These are phyloP conservation scores for Sapajus apella DNA, from an alignment of 2,113 vertebrate species.

Conservation along the genomic window DNA sequence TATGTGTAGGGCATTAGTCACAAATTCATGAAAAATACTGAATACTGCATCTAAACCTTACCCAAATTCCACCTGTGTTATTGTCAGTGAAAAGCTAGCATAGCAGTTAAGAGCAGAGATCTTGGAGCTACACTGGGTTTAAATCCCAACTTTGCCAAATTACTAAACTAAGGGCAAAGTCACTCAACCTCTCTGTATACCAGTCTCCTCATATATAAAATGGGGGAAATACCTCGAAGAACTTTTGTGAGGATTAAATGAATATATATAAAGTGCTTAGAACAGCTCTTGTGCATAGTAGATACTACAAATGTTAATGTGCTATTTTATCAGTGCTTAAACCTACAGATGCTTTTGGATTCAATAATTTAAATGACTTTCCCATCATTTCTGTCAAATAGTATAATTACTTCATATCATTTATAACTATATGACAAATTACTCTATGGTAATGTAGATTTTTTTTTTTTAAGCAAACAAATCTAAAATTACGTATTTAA, in stretches of 20 bases:
- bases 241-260: neutral
- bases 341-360: neutral
- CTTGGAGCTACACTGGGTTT: neutral
- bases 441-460: neutral
- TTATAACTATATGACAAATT: neutral
- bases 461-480: neutral
- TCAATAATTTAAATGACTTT: slow-evolving; percentile 21
- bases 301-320: neutral
- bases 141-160: neutral
- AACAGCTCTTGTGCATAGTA: neutral
- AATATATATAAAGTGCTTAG: neutral
- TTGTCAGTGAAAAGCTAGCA: neutral
- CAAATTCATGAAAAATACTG: neutral
- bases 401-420: neutral
- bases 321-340: neutral
- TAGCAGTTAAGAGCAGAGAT: neutral
- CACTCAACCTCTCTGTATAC: neutral
- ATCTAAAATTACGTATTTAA: neutral
- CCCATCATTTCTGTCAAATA: neutral
- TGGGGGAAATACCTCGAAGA: neutral
- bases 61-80: neutral
- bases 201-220: neutral
- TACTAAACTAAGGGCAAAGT: neutral
- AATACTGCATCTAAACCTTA: neutral
- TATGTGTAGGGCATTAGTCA: neutral